A percentile compares a stretch with the other conserved stretches of the same genome.
Evolutionary conservation across 2,888 invertebrate genomes (phyloP).

Genomic region (Ornithoptera alexandrae): DNA sequence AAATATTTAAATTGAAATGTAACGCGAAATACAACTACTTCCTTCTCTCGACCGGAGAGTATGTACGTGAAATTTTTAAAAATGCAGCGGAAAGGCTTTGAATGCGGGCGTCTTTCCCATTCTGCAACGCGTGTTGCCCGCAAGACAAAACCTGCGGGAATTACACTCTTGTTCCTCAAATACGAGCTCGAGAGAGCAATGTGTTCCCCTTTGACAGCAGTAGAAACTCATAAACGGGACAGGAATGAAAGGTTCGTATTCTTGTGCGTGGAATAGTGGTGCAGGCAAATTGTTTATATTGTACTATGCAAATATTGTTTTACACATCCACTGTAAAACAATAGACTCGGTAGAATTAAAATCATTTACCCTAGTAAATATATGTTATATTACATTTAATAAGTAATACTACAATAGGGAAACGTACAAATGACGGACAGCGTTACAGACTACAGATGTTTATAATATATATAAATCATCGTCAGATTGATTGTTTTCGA

Average conservation of each 20-base stretch:
- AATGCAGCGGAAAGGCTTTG: constrained; percentile 65
- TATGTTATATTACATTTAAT: no score
- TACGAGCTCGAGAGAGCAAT: constrained; percentile 59
- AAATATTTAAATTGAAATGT: background rate
- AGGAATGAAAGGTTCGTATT: constrained; percentile 57
- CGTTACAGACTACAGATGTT: no score
- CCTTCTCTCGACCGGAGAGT: constrained; percentile 46
- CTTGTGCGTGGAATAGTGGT: constrained; percentile 39
- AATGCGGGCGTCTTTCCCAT: constrained; percentile 67
- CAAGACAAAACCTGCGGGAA: constrained; percentile 75
- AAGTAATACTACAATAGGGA: no score
- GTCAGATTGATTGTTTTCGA: no score
- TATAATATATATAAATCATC: no score
- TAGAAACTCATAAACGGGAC: constrained; percentile 68
- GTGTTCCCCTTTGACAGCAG: constrained; percentile 72
- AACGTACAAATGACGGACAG: no score
- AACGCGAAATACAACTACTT: constrained; percentile 41
- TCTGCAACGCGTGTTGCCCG: constrained; percentile 59
- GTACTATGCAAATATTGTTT: constrained; percentile 1
- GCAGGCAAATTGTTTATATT: constrained; percentile 27
- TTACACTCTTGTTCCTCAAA: constrained; percentile 74
- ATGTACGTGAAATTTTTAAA: constrained; percentile 53
- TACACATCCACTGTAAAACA: background rate
- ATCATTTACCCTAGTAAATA: background rate
- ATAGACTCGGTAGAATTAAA: background rate